Base-by-base conservation (phyloP, 2,113 vertebrate genomes). In the Corythoichthys intestinalis region DNA sequence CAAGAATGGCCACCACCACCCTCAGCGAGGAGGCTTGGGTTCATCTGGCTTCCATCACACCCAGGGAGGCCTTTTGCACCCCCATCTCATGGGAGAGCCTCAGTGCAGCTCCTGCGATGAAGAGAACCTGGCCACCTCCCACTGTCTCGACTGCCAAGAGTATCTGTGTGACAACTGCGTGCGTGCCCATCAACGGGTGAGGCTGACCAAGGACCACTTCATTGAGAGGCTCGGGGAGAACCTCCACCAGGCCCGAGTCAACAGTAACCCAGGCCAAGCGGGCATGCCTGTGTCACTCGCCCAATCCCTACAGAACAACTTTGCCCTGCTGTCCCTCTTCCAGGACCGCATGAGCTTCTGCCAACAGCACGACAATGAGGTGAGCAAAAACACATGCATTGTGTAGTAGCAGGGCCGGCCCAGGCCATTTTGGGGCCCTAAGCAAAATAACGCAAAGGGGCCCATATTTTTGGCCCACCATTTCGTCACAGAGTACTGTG, bases 121-220 rank as follows among this genome's bases (percentile, higher is more conserved):
- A 74, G 94, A 95, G 74, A 94, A 94, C 87, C 90, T 92, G 0
- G 95, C 93, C 59, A 93, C 94, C 41, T 95, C 93, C 39, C 94
- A 94, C 88, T 95, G 95, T 91, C 91, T 96, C 49, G 94, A 96
- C 89, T 96, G 95, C 86, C 94, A 95, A 87, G 95, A 97, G 79
- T 95, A 95, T 86, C 92, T 97, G 87, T 96, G 95, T 70, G 93
- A 94, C 85, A 96, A 95, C 90, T 96, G 95, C 67, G 94, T 96
- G 81, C 90, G 94, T 69, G 95, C 95, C n/a, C 95, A 97, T 87
- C 95, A 95, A 87, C 90, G 95, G 56, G 95, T 97, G 72, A 91
- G 94, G 65, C 93, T 97, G 79, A 97, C 95, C 85, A 96, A 96
- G 87, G 95, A 96, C 91, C 95, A 97, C 88, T 95, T 94, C 91